Conservation (phyloP, 2,888 invertebrate species). For the Petrolisthes manimaculis region DNA sequence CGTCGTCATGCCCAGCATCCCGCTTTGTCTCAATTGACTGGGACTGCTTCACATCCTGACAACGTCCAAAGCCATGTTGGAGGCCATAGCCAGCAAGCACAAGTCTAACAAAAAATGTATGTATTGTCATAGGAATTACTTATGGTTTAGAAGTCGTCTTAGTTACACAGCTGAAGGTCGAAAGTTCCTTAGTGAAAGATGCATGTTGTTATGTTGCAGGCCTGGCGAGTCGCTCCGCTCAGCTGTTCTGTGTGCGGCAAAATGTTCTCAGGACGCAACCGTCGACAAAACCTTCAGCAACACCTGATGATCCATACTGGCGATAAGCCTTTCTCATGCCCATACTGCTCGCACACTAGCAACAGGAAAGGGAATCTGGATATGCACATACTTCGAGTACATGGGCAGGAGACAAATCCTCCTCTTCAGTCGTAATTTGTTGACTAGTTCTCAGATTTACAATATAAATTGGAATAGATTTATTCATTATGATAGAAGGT, state of each 20-base stretch:
- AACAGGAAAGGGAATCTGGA: conserved; percentile 64
- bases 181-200: conserved; percentile 52
- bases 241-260: conserved; percentile 55
- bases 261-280: conserved; percentile 58
- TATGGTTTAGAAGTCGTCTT: conserved; percentile 48
- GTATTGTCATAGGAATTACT: conserved; percentile 49
- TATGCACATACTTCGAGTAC: conserved; percentile 60
- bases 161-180: conserved; percentile 28
- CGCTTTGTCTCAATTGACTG: conserved; percentile 41
- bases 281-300: conserved; percentile 58
- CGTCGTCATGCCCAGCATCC: conserved; percentile 60
- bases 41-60: conserved; percentile 30
- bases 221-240: conserved; percentile 49
- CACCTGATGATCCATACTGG: conserved; percentile 63
- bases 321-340: conserved; percentile 56
- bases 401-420: conserved; percentile 30
- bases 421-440: conserved; percentile 11
- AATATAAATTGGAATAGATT: no score
- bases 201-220: conserved; percentile 62
- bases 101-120: conserved; percentile 52
- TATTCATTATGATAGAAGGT: no score
- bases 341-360: conserved; percentile 57
- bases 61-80: conserved; percentile 45
- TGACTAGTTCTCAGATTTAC: no score
- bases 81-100: conserved; percentile 47